Base-by-base conservation (phyloP, 2,113 vertebrate species). In the Notothenia coriiceps region DNA sequence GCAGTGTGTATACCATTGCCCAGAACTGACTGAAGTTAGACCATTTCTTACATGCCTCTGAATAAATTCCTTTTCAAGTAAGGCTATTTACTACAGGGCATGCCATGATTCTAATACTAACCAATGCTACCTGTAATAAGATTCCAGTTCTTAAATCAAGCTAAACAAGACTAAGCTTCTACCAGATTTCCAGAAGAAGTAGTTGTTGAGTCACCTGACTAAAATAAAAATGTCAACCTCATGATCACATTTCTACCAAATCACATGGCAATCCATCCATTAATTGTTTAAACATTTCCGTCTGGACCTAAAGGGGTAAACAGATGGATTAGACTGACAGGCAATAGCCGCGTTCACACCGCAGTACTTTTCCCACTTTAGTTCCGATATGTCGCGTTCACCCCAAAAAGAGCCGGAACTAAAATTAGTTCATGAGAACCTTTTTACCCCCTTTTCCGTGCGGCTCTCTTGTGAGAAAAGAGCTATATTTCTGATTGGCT, bases 1-100 rank as follows among this genome's bases (percentile, higher is more conserved):
- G 10, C 43, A 60, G 9, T 33, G 50, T 84, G n/a, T 78, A 69
- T 66, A 12, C 68, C 22, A 9, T 65, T 70, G 46, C 65, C 68
- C 67, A 50, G 47, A 4, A 25, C 50, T 60, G 74, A 67, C 7
- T 17, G 43, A 74, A 64, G 35, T 20, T 18, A 6, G 1, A 33
- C 40, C 10, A 10, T 35, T 49, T 52, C n/a, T 77, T 11, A 25
- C 11, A 81, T 77, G 46, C 46, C 15, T 55, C 9, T 57, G 50
- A 15, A 35, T 5, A n/a, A 59, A 61, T 35, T 46, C 40, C 44
- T 33, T 76, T 67, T 68, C 10, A 73, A 46, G 43, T 17, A 63
- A 10, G 35, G 7, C 22, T 43, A 35, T 43, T 60, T 50, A 44
- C 52, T 66, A 12, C 17, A 20, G 20, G 14, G 17, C 8, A 66